Base-by-base conservation (phyloP, 2,888 invertebrate species). In the Periphyllus acericola region DNA sequence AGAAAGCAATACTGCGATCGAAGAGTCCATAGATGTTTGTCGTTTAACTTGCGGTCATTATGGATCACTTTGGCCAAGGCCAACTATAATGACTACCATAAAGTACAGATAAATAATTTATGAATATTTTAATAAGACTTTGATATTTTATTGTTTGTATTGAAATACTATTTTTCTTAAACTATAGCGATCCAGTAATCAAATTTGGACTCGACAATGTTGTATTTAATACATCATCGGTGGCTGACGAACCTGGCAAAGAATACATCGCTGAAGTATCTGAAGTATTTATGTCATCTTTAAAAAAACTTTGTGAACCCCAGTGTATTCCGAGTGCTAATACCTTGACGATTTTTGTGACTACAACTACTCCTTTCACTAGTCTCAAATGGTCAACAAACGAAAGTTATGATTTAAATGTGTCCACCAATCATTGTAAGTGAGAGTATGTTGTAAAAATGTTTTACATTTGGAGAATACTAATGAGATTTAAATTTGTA, bases 31-130 rank as follows among this genome's bases (percentile, higher is more conserved):
- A 89, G 93, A 94, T 89, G 92, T 94, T 72, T 96, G 96, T 90
- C 93, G 95, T 34, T 92, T 95, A 11, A 94, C 94, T 0, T 96
- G 96, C 90, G 95, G 95, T 0, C 92, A 93, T 66, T 94, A 93
- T 90, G 95, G 95, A 0, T 93, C 94, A 0, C 92, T 95, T 29
- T 96, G 95, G 95, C 96, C 96, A 0, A 92, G 92, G 90, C 95
- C 96, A 0, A 93, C 94, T 1, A 93, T 91, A 34, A 72, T 87
- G 21, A 89, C 89, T 19, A 74, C 87, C 14, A 89, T 90, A 46
- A 90, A 90, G 90, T 90, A 89, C 89, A 80, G 34, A 52, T 3
- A 34, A 71, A 82, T 17, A 19, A 34, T 71, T 75, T 34, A 14
- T 19, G 17, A 46, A 32, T 25, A 60, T 60, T 46, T 46, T 46